Base-by-base conservation (phyloP, 2,113 vertebrate species). In the Ellobius talpinus region DNA sequence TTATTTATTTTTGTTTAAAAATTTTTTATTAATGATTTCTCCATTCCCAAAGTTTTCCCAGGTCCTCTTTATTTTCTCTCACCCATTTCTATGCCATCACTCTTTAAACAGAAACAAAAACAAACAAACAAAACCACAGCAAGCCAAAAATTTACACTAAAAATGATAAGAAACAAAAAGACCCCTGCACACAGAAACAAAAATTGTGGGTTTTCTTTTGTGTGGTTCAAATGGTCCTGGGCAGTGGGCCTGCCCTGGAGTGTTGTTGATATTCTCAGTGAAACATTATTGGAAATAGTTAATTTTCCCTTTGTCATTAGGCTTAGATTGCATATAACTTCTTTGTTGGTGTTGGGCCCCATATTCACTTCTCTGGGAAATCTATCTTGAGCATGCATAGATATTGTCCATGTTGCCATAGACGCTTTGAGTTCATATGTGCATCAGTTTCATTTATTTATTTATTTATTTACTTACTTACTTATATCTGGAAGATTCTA, bases 121-220 rank as follows among this genome's bases (percentile, higher is more conserved):
- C 6, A 61, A 39, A 12, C 11, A 82, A 82, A 82, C 11, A 39
- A n/a, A 82, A 58, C 11, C 31, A 58, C 11, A 58, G 26, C 9
- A 74, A 42, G 21, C n/a, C 4, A 45, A 45, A 42, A 42, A 26
- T 13, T 74, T 23, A 2, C 12, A 74, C 11, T 26, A 21, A 74
- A 11, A 9, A 42, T 0, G 5, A 24, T 26, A 14, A 45, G 39
- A 61, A 14, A 82, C 23, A 16, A 84, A 82, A 58, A 61, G 42
- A 23, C 1, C n/a, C 6, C 33, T 12, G 26, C 7, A 26, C 23
- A 84, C 7, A 7, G 19, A 58, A 5, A n/a, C 1, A 24, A 0
- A 21, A 79, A 55, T n/a, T 55, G 2, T n/a, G 5, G 52, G 12
- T 58, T 82, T 84, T 61, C 39, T 61, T 84, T 84, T 84, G 13